Evolutionary conservation across 2,888 invertebrate species (phyloP).

Genomic region (Herminia tarsipennalis): DNA sequence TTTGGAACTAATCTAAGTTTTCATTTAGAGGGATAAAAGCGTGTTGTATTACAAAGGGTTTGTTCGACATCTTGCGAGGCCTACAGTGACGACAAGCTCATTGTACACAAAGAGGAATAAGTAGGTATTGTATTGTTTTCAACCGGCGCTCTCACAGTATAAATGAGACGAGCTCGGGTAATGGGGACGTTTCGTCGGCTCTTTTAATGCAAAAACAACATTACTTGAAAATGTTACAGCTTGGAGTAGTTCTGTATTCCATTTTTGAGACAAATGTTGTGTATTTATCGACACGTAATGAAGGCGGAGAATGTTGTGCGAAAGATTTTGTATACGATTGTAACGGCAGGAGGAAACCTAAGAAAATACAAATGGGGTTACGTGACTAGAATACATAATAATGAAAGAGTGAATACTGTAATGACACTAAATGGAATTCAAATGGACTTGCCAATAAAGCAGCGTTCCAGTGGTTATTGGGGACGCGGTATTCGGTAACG

Average conservation of each 20-base stretch:
- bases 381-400: no score
- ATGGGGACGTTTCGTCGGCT: slow-evolving; percentile 38
- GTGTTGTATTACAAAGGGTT: slow-evolving; percentile 68
- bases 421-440: no score
- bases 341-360: no score
- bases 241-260: slow-evolving; percentile 1
- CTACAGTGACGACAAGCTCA: slow-evolving; percentile 54
- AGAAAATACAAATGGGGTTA: no score
- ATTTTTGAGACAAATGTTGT: background rate
- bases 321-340: no score
- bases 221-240: slow-evolving; percentile 15
- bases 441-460: no score
- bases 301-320: no score
- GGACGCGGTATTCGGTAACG: no score
- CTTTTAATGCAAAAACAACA: slow-evolving; percentile 33
- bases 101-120: slow-evolving; percentile 56
- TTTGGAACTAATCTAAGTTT: slow-evolving; percentile 72
- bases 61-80: slow-evolving; percentile 56
- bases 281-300: no score
- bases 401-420: no score
- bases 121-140: slow-evolving; percentile 63
- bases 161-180: slow-evolving; percentile 49
- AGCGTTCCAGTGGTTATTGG: no score
- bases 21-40: slow-evolving; percentile 60
- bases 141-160: slow-evolving; percentile 48